Percentiles rank a stretch among this genome's conserved stretches.
Conservation (phyloP, 1,140 invertebrate genomes). For the Drosophila pseudoananassae region DNA sequence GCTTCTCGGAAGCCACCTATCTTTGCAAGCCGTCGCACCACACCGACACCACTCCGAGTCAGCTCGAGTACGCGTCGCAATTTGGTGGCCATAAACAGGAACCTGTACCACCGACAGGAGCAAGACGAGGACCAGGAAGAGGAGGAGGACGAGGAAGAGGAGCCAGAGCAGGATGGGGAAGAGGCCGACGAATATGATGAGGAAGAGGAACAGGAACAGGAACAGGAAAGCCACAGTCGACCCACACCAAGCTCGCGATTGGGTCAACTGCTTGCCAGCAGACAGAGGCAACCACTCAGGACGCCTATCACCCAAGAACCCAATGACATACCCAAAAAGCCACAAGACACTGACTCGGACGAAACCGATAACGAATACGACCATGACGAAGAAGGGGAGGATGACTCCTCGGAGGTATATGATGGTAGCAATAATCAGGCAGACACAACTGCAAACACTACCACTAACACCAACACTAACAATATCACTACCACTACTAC, state of each 20-base stretch:
- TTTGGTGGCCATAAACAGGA: constrained; percentile 58
- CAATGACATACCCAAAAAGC: constrained; percentile 20
- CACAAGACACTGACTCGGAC: constrained; percentile 15
- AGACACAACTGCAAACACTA: constrained; percentile 22
- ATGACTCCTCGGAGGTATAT: constrained; percentile 45
- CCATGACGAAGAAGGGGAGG: constrained; percentile 17
- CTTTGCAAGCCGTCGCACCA: constrained; percentile 29
- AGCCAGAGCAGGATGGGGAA: constrained; percentile 1
- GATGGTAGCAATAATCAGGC: constrained; percentile 28
- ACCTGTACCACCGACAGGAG: constrained; percentile 52
- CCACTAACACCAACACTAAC: constrained; percentile 24
- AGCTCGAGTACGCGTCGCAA: constrained; percentile 55
- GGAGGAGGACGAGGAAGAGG: constrained; percentile 33
- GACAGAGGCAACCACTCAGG: constrained; percentile 34
- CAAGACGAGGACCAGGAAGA: constrained; percentile 16
- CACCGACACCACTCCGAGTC: constrained; percentile 25
- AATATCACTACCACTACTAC: constrained; percentile 32
- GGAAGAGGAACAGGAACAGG: constrained; percentile 32
- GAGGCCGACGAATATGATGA: constrained; percentile 26
- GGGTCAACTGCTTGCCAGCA: constrained; percentile 59
- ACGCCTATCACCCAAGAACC: constrained; percentile 12
- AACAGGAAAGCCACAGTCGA: constrained; percentile 6
- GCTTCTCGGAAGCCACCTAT: constrained; percentile 6
- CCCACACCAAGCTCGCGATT: constrained; percentile 28
- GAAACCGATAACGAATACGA: constrained; percentile 9